phyloP scores from a whole-genome alignment of 64 coral and sea anemone species.

The Trachythela sp. region DNA sequence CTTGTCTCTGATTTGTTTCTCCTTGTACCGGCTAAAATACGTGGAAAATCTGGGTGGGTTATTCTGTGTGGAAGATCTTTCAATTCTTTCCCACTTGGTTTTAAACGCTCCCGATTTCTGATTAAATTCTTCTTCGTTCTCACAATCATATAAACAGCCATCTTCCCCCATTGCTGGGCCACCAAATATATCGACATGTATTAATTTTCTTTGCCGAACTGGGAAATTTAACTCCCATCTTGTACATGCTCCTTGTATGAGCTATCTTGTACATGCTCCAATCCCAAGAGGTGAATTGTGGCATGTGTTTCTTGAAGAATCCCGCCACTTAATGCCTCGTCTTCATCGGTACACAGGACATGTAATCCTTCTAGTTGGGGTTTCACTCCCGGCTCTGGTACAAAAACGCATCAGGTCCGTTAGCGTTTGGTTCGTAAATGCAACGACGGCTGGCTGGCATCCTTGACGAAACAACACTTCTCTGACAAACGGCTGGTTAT shows the following conservation, averaged over 20 bases:
- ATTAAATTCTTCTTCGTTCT: constrained; percentile 42
- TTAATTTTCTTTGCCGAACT: constrained; percentile 41
- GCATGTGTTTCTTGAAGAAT: constrained; percentile 50
- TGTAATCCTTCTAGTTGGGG: no score
- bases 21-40: constrained; percentile 49
- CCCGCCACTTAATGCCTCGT: no score
- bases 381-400: no score
- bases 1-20: constrained; percentile 29
- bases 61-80: constrained; percentile 31
- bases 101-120: constrained; percentile 37
- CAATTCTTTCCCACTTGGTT: constrained; percentile 44
- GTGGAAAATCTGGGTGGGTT: constrained; percentile 34
- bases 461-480: no score
- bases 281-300: constrained; percentile 55
- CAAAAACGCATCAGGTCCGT: no score
- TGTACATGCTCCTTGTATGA: no score
- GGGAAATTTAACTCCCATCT: constrained; percentile 51
- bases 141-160: constrained; percentile 53
- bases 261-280: constrained; percentile 56
- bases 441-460: no score
- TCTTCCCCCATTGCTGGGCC: neutral
- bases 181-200: constrained; percentile 47
- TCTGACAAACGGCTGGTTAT: no score
- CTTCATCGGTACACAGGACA: no score
- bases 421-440: no score